phyloP scores from a whole-genome alignment of 2,113 vertebrate genomes.

The Pipra filicauda region DNA sequence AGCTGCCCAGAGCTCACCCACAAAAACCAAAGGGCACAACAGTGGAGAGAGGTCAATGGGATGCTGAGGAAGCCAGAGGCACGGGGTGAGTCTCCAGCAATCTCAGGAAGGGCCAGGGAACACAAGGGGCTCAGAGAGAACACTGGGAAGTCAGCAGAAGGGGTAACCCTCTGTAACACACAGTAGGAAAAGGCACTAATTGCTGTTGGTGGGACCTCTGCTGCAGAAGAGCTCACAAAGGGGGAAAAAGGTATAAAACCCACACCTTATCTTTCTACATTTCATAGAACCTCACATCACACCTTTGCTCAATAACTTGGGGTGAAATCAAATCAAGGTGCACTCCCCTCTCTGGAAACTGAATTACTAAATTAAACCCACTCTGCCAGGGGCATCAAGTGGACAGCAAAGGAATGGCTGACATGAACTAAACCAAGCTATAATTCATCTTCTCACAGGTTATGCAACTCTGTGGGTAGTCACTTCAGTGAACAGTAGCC shows the following conservation, averaged over 20 bases:
- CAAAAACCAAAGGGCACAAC: not conserved
- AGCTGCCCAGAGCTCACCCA: not conserved
- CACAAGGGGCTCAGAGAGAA: not conserved
- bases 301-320: not conserved
- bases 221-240: not conserved
- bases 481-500: not conserved
- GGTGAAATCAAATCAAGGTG: not conserved
- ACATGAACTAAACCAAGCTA: not conserved
- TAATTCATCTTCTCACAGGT: slow-evolving; percentile 3
- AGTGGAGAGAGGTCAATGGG: not conserved
- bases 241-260: not conserved
- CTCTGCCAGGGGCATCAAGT: not conserved
- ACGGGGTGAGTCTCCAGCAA: not conserved
- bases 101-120: not conserved
- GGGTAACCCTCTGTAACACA: not conserved
- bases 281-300: not conserved
- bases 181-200: not conserved
- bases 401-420: not conserved
- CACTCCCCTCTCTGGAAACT: not conserved
- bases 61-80: not conserved
- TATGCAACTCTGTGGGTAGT: slow-evolving; percentile 34
- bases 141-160: not conserved
- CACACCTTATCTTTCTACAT: not conserved
- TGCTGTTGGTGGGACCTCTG: not conserved
- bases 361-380: not conserved